phyloP scores from a whole-genome alignment of 2,113 vertebrate genomes.

The Triplophysa dalaica region DNA sequence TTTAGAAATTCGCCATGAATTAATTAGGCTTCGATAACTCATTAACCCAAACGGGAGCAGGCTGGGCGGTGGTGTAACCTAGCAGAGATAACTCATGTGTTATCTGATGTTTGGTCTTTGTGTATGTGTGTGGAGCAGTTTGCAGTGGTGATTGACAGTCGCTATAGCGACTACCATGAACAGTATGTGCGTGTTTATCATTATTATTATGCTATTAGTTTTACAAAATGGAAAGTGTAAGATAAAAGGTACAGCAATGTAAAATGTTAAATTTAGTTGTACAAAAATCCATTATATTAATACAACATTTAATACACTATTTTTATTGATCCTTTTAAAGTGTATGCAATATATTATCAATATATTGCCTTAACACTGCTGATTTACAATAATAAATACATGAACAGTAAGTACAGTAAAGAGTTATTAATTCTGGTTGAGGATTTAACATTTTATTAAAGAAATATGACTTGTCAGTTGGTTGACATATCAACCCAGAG shows the following conservation, averaged over 20 bases:
- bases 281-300: too few species aligned
- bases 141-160: conserved; percentile 2
- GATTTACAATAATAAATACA: not conserved
- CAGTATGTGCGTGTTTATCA: not conserved
- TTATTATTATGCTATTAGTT: not conserved
- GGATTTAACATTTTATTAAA: not conserved
- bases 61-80: conserved; percentile 21
- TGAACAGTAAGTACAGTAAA: too few species aligned
- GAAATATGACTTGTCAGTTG: too few species aligned
- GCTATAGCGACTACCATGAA: not conserved
- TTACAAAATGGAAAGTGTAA: too few species aligned
- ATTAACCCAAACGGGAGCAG: conserved; percentile 51
- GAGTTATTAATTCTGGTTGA: too few species aligned
- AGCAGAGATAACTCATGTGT: conserved; percentile 50
- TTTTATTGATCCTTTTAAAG: too few species aligned
- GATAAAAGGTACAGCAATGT: too few species aligned
- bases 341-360: too few species aligned
- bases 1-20: conserved; percentile 54
- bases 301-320: too few species aligned
- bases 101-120: conserved; percentile 26
- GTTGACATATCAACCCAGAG: too few species aligned
- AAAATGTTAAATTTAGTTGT: too few species aligned
- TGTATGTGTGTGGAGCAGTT: not conserved
- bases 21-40: conserved; percentile 63
- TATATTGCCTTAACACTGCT: not conserved